Conservation (phyloP, 2,888 invertebrate species). For the Synergus umbraculus region DNA sequence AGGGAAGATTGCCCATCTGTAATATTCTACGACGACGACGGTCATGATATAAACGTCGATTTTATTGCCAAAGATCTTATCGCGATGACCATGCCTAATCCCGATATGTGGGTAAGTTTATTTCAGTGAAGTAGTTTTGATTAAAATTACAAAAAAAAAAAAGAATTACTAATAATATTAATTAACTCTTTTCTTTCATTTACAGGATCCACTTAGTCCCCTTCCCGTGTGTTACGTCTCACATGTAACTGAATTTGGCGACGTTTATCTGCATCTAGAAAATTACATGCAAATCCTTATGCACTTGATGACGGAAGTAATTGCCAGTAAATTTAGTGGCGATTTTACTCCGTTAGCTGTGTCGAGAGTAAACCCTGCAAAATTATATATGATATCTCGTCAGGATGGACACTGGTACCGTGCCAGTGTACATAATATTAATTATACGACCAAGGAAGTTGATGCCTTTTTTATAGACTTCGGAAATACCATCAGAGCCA, state of each 20-base stretch:
- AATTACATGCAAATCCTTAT: constrained; percentile 70
- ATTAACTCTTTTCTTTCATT: constrained; percentile 36
- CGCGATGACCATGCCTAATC: neutral
- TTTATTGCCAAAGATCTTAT: too few relatives aligned
- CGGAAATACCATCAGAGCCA: constrained; percentile 77
- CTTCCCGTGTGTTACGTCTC: constrained; percentile 70
- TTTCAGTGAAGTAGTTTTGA: neutral
- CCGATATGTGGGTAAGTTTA: neutral
- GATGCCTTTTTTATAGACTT: constrained; percentile 80
- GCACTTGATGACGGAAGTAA: constrained; percentile 65
- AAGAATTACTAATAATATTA: neutral
- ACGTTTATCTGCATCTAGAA: constrained; percentile 75
- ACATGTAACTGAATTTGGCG: constrained; percentile 75
- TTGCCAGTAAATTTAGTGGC: constrained; percentile 50
- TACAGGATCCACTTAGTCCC: constrained; percentile 25
- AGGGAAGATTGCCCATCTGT: too few relatives aligned
- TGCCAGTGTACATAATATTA: constrained; percentile 76
- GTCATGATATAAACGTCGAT: too few relatives aligned
- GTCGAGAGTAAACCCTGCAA: constrained; percentile 63
- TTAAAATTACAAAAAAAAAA: neutral
- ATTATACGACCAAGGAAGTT: constrained; percentile 64
- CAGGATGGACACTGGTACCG: constrained; percentile 77
- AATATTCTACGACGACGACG: too few relatives aligned
- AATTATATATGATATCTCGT: constrained; percentile 78
- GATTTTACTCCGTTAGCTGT: constrained; percentile 54